Percentiles rank a stretch among this genome's conserved stretches.
Evolutionary conservation across 1,140 invertebrate genomes (phyloP).

Genomic region (Drosophila santomea): DNA sequence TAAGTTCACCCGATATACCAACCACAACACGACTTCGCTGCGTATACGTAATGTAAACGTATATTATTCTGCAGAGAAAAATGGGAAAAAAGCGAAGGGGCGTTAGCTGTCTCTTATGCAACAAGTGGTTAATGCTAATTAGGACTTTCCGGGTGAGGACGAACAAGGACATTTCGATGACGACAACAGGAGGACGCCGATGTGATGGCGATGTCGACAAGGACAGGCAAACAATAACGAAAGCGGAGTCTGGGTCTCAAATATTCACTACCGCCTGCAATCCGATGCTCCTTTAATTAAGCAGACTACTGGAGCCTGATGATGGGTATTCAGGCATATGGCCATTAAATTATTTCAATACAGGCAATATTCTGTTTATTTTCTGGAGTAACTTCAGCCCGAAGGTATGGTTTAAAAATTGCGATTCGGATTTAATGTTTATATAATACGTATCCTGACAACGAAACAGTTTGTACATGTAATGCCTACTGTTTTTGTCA

Average conservation of each 20-base stretch:
- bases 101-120: constrained; percentile 28
- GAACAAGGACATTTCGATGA: constrained; percentile 21
- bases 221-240: constrained; percentile 7
- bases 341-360: constrained; percentile 10
- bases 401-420: too few species aligned
- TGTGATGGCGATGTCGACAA: constrained; percentile 15
- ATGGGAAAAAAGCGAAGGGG: constrained; percentile 16
- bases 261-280: constrained; percentile 26
- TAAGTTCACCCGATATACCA: constrained; percentile 5
- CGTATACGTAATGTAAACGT: constrained; percentile 31
- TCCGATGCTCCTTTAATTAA: constrained; percentile 33
- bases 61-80: constrained; percentile 11
- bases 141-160: constrained; percentile 24
- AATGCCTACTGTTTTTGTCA: constrained; percentile 8
- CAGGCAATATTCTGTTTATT: not conserved
- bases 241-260: constrained; percentile 8
- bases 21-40: constrained; percentile 4
- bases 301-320: constrained; percentile 36
- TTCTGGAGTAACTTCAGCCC: too few species aligned
- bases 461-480: too few species aligned
- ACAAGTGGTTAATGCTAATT: constrained; percentile 70
- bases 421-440: too few species aligned
- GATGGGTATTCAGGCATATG: not conserved
- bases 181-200: not conserved
- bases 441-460: too few species aligned